Conservation (phyloP, 1,140 invertebrate genomes). For the Parapsyche elsis region DNA sequence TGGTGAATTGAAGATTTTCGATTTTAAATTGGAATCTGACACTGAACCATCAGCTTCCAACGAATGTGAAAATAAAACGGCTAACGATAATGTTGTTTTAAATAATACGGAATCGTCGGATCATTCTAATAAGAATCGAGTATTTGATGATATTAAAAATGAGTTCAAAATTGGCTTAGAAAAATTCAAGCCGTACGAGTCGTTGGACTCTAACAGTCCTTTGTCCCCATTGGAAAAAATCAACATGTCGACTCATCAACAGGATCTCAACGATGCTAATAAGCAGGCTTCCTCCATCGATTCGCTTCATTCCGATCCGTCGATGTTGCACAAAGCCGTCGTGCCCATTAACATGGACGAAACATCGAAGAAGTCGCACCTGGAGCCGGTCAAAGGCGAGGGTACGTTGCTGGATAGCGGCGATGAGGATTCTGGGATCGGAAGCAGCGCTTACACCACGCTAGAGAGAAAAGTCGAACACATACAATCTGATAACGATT, state of each 20-base stretch:
- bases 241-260: not conserved
- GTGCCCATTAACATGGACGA: constrained; percentile 44
- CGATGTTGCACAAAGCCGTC: constrained; percentile 48
- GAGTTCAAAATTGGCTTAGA: not conserved
- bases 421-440: constrained; percentile 71
- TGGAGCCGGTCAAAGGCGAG: constrained; percentile 67
- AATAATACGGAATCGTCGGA: not conserved
- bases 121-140: not conserved
- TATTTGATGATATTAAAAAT: not conserved
- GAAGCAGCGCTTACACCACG: constrained; percentile 68
- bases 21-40: constrained; percentile 44
- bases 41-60: not conserved
- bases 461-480: constrained; percentile 64
- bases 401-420: constrained; percentile 70
- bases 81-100: not conserved
- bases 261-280: not conserved
- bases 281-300: constrained; percentile 22
- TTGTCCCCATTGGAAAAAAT: constrained; percentile 14
- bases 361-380: constrained; percentile 39
- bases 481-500: not conserved
- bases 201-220: constrained; percentile 14
- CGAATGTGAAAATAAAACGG: not conserved
- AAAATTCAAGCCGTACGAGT: constrained; percentile 2
- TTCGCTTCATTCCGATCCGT: constrained; percentile 6
- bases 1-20: constrained; percentile 52